Base-by-base conservation (phyloP, 2,797 vertebrate species). In the Mastacembelus armatus region DNA sequence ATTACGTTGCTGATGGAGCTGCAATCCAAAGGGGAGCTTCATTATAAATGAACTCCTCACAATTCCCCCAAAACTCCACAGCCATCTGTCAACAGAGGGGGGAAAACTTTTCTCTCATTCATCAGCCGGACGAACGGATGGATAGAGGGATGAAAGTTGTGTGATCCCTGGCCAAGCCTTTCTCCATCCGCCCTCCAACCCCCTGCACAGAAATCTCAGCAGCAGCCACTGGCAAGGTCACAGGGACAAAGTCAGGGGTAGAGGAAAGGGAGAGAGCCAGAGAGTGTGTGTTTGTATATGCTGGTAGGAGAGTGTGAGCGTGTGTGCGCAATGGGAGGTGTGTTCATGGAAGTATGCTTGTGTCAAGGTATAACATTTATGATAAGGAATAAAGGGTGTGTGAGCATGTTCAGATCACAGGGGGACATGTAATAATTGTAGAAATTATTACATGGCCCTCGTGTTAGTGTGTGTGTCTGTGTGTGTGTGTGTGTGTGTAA, bases 141-240 rank as follows among this genome's bases (percentile, higher is more conserved):
- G 84, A 88, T 81, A 19, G 83, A 73, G 73, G 75, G 70, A 80
- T 71, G 82, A 59, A 77, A 85, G 87, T 86, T 52, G 82, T 84
- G 83, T 90, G 86, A 91, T 90, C 79, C 63, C 67, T 51, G 74
- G 85, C 88, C 91, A 91, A 91, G 87, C 68, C 71, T 66, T 75
- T 72, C 79, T 86, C 80, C 85, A 77, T 77, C 80, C 84, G 75
- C 74, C 84, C 85, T 87, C 86, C 81, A 89, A 85, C 87, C 87
- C 86, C 85, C 83, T 64, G 69, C 50, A 43, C 68, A 66, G 85
- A 88, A 66, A 72, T 83, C 84, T 77, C 86, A 89, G 90, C 83
- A 88, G 89, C 81, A 83, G 80, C 86, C 85, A 77, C 85, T 87
- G 88, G 90, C 88, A 91, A 89, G 89, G 91, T 91, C 89, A 89